Evolutionary conservation across 2,797 vertebrate genomes (phyloP), one percentile per base, ranked within the genome.

Genomic region (Fistularia tabacaria): DNA sequence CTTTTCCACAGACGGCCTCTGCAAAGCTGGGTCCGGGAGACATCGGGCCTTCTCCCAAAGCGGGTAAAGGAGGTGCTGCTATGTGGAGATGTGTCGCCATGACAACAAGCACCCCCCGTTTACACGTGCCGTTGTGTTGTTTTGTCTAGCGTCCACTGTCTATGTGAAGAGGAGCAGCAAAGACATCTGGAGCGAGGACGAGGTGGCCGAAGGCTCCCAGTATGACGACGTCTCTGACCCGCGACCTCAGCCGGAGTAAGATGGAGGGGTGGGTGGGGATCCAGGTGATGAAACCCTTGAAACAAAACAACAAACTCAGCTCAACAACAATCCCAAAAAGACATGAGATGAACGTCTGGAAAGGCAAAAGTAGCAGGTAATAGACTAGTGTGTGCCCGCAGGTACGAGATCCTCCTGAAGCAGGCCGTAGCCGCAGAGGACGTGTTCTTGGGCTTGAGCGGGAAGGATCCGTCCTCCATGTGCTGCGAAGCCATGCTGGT

Each of bases 401-500:
- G 96, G 59, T 96, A 95, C 81, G 91, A 97, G 69, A 86, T 98
- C 49, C 73, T 93, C 54, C 89, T 95, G 85, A 94, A 94, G 76
- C 95, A 99, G 71, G 84, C 70, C 10, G 93, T 99, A 74, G 89
- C 92, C 56, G 92, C 95, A 25, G 93, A 98, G 61, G 95, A 98
- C 53, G 6, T 98, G 36, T 98, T 95, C 84, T 81, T 98, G 67
- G 93, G 94, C 15, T 73, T 97, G 81, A 93, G 81, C 37, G 69
- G 90, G 62, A 99, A 96, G 69, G 90, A 98, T 25, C 82, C 91
- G 1, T 98, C 96, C 14, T 95, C 94, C 50, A 93, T 95, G 77
- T 94, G 94, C 77, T 98, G 96, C 76, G 92, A 96, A 51, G 91
- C 93, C 49, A 85, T 98, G 77, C 84, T 95, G 93, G 97, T 99